A percentile compares a stretch with the other conserved stretches of the same genome.
Conservation (phyloP, 2,113 vertebrate species). For the Cyprinodon brontotheroides region DNA sequence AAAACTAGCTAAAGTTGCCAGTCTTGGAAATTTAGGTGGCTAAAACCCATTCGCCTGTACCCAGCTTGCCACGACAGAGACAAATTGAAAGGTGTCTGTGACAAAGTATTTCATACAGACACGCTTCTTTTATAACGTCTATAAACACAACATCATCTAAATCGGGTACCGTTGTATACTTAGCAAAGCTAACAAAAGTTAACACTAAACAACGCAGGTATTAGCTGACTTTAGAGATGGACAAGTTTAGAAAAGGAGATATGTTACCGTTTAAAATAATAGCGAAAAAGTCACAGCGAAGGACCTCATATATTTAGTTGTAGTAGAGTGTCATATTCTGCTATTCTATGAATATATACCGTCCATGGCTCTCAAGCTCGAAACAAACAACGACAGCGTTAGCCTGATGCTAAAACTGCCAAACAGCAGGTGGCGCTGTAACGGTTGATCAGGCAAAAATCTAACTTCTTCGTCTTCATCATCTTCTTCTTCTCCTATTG, state of each 20-base stretch:
- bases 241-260: neutral
- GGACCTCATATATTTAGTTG: neutral
- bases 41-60: slow-evolving; percentile 31
- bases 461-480: too few relatives aligned
- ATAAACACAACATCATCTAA: neutral
- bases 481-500: too few relatives aligned
- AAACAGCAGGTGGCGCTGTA: slow-evolving; percentile 36
- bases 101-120: slow-evolving; percentile 18
- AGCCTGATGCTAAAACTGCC: slow-evolving; percentile 22
- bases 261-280: neutral
- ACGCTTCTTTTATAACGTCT: neutral
- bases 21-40: neutral
- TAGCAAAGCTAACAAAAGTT: neutral
- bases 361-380: slow-evolving; percentile 6
- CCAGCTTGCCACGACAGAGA: neutral
- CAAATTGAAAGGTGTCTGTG: slow-evolving; percentile 37
- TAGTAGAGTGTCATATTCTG: neutral
- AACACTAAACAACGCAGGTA: neutral
- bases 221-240: neutral
- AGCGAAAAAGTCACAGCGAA: neutral
- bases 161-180: neutral
- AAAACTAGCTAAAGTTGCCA: neutral
- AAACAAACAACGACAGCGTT: slow-evolving; percentile 5
- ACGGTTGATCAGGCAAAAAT: neutral
- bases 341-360: neutral